Percentiles rank a stretch among this genome's conserved stretches.
Conservation (phyloP, 2,888 invertebrate species). For the Epinotia nisella region DNA sequence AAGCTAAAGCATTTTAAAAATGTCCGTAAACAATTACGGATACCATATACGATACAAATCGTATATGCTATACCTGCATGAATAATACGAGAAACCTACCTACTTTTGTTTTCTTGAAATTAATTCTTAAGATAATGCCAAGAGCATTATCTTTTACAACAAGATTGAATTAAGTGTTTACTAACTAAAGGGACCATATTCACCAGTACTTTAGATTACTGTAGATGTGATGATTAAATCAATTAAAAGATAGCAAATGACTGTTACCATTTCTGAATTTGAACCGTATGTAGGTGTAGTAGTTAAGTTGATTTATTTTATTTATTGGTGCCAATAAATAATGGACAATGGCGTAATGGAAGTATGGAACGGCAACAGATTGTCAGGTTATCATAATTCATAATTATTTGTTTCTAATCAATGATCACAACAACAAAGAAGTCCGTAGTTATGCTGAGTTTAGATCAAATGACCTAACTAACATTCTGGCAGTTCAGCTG, state of each 20-base stretch:
- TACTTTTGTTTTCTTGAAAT: neutral
- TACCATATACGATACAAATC: too few relatives aligned
- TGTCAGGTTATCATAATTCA: neutral
- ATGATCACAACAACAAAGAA: neutral
- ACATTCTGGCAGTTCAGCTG: too few relatives aligned
- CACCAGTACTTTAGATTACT: conserved; percentile 24
- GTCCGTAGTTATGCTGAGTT: too few relatives aligned
- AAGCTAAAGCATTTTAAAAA: too few relatives aligned
- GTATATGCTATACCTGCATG: neutral
- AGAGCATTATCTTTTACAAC: neutral
- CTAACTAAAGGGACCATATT: neutral
- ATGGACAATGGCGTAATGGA: conserved; percentile 9
- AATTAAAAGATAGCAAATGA: neutral
- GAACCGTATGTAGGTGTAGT: neutral
- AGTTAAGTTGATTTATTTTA: neutral
- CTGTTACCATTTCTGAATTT: neutral
- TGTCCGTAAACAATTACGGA: too few relatives aligned
- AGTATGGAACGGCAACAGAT: neutral
- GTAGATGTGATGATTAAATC: neutral
- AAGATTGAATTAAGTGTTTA: too few relatives aligned
- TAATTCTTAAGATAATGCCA: conserved; percentile 2
- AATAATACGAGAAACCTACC: neutral
- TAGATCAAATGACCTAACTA: too few relatives aligned
- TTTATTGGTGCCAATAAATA: neutral
- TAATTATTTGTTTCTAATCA: neutral